Base-by-base conservation (phyloP, 2,888 invertebrate genomes). In the Hermodice carunculata region DNA sequence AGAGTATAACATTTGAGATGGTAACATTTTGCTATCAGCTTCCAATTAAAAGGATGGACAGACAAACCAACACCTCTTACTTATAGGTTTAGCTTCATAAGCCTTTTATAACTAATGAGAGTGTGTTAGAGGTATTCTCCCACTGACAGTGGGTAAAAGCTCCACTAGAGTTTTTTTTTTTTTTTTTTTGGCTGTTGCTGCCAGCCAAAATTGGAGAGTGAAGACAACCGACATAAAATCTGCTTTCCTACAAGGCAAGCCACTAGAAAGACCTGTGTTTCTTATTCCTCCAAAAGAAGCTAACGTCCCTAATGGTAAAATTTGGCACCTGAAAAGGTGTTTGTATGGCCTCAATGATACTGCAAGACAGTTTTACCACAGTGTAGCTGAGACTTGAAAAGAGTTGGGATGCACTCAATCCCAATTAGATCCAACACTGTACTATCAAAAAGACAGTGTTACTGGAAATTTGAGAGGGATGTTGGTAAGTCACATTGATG, bases 281-380 rank as follows among this genome's bases (percentile, higher is more conserved):
- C 8, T 44, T 6, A 44, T n/a, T 19, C 46, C 46, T 14, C 46
- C 46, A 14, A n/a, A n/a, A 19, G 46, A 44, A n/a, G 22, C 46
- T 8, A n/a, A 44, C 22, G 46, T 44, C 17, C 46, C 46, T 14
- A 22, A 6, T 14, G 46, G 46, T n/a, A n/a, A n/a, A 14, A 44
- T 44, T 8, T 44, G 46, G 46, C 6, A 14, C 8, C 46, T n/a
- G 6, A 44, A 19, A 19, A 8, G 17, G 8, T 44, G 46, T 22
- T n/a, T 44, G 22, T 44, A 44, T 44, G 46, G 46, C 17, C 46
- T 44, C 17, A 44, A 44, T 44, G 46, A 44, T 44, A 22, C 46
- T 14, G 46, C 46, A 8, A 14, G 46, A 19, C 46, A 44, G 46
- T 44, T 44, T n/a, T 44, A 44, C 46, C 46, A n/a, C 11, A 44